Evolutionary conservation across 1,140 invertebrate species (phyloP).

Genomic region (Drosophila littoralis): DNA sequence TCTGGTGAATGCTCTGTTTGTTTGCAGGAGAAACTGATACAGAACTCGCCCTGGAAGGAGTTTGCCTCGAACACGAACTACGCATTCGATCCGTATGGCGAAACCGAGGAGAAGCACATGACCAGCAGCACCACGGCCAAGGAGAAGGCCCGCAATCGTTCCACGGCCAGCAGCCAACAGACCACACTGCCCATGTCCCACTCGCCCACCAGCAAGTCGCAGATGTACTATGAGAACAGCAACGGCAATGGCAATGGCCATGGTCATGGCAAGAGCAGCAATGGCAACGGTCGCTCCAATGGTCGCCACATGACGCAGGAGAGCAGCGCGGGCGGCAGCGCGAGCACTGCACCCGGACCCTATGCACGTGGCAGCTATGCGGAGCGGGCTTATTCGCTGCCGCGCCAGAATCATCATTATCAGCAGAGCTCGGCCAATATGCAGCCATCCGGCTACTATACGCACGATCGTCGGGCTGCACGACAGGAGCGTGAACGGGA

Average conservation of each 20-base stretch:
- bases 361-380: constrained; percentile 83
- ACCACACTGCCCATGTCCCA: constrained; percentile 84
- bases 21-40: constrained; percentile 91
- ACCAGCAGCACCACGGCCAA: constrained; percentile 79
- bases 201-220: constrained; percentile 82
- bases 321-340: constrained; percentile 49
- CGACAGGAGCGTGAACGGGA: constrained; percentile 53
- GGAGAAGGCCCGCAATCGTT: constrained; percentile 69
- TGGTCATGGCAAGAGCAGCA: constrained; percentile 50
- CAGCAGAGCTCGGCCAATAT: constrained; percentile 77
- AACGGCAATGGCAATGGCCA: constrained; percentile 59
- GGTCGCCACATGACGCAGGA: constrained; percentile 76
- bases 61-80: constrained; percentile 94
- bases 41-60: constrained; percentile 94
- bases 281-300: constrained; percentile 56
- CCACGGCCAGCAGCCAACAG: constrained; percentile 72
- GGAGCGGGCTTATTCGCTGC: constrained; percentile 81
- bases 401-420: constrained; percentile 74
- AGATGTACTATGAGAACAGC: constrained; percentile 78
- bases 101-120: constrained; percentile 89
- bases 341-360: constrained; percentile 26
- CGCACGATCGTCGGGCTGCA: constrained; percentile 73
- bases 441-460: constrained; percentile 85
- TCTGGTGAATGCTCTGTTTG: constrained; percentile 21
- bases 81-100: constrained; percentile 93